These are phyloP conservation scores for Timema cristinae DNA, from an alignment of 2,888 invertebrate genomes.

Conservation along the genomic window DNA sequence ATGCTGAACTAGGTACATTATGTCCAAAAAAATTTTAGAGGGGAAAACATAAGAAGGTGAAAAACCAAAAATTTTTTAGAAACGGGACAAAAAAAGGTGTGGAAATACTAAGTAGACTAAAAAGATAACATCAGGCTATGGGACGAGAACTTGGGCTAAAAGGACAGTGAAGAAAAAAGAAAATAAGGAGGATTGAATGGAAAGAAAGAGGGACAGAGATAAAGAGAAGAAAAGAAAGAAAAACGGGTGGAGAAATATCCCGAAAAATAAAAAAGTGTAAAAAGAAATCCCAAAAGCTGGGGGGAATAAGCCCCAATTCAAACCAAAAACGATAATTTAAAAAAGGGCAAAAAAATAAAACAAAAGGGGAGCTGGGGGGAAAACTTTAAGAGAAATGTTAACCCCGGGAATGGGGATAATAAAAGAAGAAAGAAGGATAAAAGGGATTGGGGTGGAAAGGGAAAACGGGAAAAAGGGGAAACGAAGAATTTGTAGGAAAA, in stretches of 20 bases:
- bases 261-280: neutral
- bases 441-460: neutral
- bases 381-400: neutral
- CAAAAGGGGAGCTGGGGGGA: neutral
- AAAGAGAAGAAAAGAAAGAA: neutral
- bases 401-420: neutral
- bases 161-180: constrained; percentile 1
- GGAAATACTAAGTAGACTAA: too few species aligned
- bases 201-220: neutral
- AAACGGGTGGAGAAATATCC: neutral
- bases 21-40: too few species aligned
- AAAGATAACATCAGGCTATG: too few species aligned
- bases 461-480: neutral
- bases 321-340: neutral
- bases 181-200: neutral
- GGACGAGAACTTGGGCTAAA: neutral
- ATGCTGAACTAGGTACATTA: too few species aligned
- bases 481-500: neutral
- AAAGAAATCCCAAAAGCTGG: neutral
- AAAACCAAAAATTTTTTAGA: too few species aligned
- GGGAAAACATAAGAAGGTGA: too few species aligned
- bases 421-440: neutral
- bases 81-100: too few species aligned
- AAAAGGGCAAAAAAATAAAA: neutral
- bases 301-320: neutral